A percentile compares a stretch with the other conserved stretches of the same genome.
These are phyloP conservation scores for Callocephalon fimbriatum DNA, from an alignment of 2,113 vertebrate species.

Conservation along the genomic window DNA sequence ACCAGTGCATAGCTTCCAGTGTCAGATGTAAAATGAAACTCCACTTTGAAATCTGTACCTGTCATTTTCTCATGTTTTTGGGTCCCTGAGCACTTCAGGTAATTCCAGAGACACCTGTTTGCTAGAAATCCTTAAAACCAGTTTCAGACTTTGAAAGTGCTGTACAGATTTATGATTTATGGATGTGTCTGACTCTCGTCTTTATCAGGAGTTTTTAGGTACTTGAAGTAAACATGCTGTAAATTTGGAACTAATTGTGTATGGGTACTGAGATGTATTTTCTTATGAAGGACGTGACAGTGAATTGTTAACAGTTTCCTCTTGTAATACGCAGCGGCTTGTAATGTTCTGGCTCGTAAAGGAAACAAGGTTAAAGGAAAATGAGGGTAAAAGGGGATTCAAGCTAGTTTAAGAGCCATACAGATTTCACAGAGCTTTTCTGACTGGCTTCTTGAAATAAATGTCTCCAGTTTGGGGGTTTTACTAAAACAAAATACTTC, in stretches of 20 bases:
- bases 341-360: neutral
- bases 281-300: neutral
- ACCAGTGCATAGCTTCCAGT: neutral
- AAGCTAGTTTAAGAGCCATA: rapidly evolving
- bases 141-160: neutral
- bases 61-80: slow-evolving; percentile 3
- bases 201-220: neutral
- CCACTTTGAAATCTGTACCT: slow-evolving; percentile 21
- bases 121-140: neutral
- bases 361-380: neutral
- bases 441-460: neutral
- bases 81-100: slow-evolving; percentile 28
- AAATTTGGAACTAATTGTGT: neutral
- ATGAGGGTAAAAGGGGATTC: neutral
- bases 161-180: neutral
- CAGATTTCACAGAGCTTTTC: neutral
- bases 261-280: neutral
- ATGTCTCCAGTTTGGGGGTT: neutral
- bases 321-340: neutral
- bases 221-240: neutral
- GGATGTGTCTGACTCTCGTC: neutral
- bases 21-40: slow-evolving; percentile 21
- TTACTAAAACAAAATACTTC: neutral
- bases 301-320: neutral
- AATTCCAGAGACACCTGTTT: slow-evolving; percentile 39